Evolutionary conservation across 2,797 vertebrate species (phyloP).

Genomic region (Sebastiscus albofasciatus): DNA sequence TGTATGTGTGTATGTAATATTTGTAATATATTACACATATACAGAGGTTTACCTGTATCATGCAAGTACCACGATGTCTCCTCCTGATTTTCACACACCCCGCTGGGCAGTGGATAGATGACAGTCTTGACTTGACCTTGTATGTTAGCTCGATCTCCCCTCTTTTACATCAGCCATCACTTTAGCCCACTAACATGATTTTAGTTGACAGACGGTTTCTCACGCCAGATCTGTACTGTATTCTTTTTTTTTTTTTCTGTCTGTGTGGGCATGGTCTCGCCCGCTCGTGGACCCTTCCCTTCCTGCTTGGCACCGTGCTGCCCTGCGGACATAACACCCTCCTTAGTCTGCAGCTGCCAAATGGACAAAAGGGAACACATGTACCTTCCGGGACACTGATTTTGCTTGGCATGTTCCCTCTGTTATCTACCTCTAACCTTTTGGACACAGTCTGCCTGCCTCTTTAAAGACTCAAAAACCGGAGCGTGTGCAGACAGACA

Average conservation of each 20-base stretch:
- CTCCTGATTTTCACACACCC: background rate
- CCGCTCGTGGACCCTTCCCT: background rate
- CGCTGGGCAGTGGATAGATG: background rate
- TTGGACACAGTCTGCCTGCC: constrained; percentile 35
- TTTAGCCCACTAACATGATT: constrained; percentile 46
- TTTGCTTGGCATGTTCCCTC: constrained; percentile 58
- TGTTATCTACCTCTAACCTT: constrained; percentile 65
- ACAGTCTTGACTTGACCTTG: constrained; percentile 10
- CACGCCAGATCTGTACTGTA: constrained; percentile 14
- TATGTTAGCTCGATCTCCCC: constrained; percentile 17
- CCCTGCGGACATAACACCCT: constrained; percentile 44
- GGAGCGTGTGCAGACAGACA: constrained; percentile 48
- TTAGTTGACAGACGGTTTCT: constrained; percentile 42
- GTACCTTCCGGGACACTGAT: constrained; percentile 56
- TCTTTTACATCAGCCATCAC: constrained; percentile 12
- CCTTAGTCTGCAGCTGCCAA: constrained; percentile 47
- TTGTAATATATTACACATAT: background rate
- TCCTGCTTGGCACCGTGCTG: constrained; percentile 24
- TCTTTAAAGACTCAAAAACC: constrained; percentile 43
- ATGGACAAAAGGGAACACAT: constrained; percentile 60
- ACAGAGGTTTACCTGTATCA: background rate
- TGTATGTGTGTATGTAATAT: background rate
- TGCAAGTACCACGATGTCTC: background rate
- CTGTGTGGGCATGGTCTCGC: background rate
- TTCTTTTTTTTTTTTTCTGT: background rate